Evolutionary conservation across 2,113 vertebrate species (phyloP).

Genomic region (Damaliscus lunatus): DNA sequence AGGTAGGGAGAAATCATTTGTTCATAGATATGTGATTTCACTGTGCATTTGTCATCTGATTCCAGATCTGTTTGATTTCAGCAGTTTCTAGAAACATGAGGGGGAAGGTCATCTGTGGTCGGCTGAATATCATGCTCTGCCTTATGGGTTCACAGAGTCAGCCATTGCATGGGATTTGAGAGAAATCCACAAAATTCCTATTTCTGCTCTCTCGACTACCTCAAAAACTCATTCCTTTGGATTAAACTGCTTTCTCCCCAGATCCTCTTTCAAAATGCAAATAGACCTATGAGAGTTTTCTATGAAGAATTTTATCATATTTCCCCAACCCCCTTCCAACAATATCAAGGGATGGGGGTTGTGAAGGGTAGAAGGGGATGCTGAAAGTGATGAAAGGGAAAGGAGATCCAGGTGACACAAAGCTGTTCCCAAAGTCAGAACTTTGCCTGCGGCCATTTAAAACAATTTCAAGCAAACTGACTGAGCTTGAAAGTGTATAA

Average conservation of each 20-base stretch:
- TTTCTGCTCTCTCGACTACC: background rate
- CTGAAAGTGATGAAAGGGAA: background rate
- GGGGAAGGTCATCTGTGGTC: background rate
- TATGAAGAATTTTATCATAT: background rate
- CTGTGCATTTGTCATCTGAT: background rate
- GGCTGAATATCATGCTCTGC: background rate
- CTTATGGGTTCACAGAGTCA: background rate
- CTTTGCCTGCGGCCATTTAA: background rate
- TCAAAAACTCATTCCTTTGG: background rate
- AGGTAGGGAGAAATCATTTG: background rate
- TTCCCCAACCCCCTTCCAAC: background rate
- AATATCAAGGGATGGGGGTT: background rate
- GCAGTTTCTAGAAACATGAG: background rate
- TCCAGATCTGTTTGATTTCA: background rate
- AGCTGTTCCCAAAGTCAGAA: background rate
- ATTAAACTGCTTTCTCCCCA: background rate
- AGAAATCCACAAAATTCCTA: background rate
- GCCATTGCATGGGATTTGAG: background rate
- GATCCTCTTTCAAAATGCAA: background rate
- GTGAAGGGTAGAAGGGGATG: rapidly evolving
- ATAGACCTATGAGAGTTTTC: background rate
- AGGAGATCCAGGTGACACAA: background rate
- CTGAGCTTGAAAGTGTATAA: background rate
- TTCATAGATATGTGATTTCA: background rate
- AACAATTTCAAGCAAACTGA: background rate